Conservation (phyloP, 2,113 vertebrate genomes). For the Phalacrocorax pelagicus region DNA sequence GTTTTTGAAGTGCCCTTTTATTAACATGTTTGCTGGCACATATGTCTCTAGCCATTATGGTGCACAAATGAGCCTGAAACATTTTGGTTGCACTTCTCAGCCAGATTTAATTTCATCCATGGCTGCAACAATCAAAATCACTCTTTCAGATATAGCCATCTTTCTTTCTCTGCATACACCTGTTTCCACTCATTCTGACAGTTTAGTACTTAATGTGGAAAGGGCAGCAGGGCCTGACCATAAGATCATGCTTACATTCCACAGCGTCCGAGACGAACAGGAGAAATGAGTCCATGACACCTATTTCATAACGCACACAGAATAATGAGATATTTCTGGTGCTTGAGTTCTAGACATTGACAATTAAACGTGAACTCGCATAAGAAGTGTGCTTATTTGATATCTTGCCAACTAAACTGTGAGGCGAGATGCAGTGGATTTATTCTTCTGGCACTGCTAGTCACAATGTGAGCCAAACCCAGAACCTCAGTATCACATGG, state of each 20-base stretch:
- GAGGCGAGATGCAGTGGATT: not conserved
- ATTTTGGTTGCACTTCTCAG: not conserved
- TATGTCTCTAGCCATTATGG: not conserved
- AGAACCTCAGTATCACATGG: not conserved
- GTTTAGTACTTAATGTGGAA: constrained; percentile 51
- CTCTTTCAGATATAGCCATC: constrained; percentile 7
- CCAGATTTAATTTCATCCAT: not conserved
- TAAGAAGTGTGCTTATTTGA: not conserved
- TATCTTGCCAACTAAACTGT: not conserved
- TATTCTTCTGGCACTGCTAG: not conserved
- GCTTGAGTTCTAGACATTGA: not conserved
- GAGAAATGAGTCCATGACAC: not conserved
- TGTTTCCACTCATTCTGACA: constrained; percentile 64
- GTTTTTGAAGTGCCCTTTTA: not conserved
- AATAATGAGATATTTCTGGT: not conserved
- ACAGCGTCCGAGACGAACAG: not conserved
- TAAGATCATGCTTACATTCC: constrained; percentile 51
- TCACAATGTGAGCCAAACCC: not conserved
- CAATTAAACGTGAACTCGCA: not conserved
- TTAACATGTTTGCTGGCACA: not conserved
- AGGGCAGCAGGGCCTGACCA: constrained; percentile 45
- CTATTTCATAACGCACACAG: not conserved
- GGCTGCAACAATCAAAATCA: not conserved
- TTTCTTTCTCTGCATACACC: constrained; percentile 41
- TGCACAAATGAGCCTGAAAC: not conserved